These are phyloP conservation scores for Cephalopholis sonnerati DNA, from an alignment of 2,113 vertebrate species.

Conservation along the genomic window DNA sequence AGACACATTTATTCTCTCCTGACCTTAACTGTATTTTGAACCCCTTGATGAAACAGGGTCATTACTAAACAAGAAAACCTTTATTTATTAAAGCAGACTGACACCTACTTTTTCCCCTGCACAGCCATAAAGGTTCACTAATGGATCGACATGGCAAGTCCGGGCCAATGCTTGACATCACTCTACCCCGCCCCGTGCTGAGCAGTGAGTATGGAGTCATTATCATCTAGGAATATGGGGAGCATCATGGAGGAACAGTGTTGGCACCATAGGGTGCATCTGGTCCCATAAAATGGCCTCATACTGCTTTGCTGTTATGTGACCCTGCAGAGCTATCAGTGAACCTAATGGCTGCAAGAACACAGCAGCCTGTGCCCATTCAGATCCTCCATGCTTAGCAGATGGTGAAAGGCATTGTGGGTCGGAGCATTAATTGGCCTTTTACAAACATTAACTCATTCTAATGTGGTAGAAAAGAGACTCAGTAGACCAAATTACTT, in stretches of 20 bases:
- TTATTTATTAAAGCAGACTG: background rate
- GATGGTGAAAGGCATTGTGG: constrained; percentile 43
- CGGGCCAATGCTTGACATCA: background rate
- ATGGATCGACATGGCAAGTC: background rate
- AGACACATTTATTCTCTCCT: background rate
- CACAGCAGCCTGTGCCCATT: constrained; percentile 39
- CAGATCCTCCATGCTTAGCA: constrained; percentile 53
- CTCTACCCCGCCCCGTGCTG: background rate
- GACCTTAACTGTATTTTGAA: background rate
- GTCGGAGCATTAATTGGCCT: background rate
- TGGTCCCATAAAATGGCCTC: constrained; percentile 49
- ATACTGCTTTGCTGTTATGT: constrained; percentile 43
- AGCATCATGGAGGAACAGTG: constrained; percentile 34
- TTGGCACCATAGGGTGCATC: constrained; percentile 40
- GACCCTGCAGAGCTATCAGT: constrained; percentile 63
- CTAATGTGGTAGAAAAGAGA: background rate
- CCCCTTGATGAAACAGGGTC: background rate
- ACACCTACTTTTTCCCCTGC: background rate
- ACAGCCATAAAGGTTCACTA: background rate
- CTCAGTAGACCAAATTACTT: background rate
- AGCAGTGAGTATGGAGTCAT: constrained; percentile 25
- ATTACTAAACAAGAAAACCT: background rate
- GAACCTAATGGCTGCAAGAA: constrained; percentile 48
- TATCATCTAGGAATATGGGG: constrained; percentile 44
- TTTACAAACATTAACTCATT: constrained; percentile 19